Evolutionary conservation across 92 coral and sea anemone genomes (phyloP).

Genomic region (Epizoanthus scotinus): DNA sequence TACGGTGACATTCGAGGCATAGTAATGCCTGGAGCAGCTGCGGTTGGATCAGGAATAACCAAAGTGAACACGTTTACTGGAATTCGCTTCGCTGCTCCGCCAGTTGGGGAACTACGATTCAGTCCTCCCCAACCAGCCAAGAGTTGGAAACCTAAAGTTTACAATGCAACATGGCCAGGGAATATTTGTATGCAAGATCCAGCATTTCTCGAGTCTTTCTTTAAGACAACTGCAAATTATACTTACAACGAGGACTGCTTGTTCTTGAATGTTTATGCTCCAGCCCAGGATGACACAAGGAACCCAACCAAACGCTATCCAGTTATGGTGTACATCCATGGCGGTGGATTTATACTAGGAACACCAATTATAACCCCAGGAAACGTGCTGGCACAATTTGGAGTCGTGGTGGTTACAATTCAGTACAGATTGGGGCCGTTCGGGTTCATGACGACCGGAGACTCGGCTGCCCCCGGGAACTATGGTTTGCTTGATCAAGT

Average conservation of each 20-base stretch:
- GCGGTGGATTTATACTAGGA: conserved; percentile 74
- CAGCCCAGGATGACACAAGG: conserved; percentile 2
- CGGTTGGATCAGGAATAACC: too few relatives aligned
- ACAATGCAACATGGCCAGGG: conserved; percentile 42
- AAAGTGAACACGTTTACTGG: conserved; percentile 49
- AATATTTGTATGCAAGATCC: conserved; percentile 34
- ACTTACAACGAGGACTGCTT: conserved; percentile 66
- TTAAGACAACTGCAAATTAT: conserved; percentile 30
- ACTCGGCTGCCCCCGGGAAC: too few relatives aligned
- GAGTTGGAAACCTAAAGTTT: conserved; percentile 43
- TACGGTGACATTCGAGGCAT: conserved; percentile 52
- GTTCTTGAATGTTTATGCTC: conserved; percentile 64
- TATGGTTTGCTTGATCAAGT: too few relatives aligned
- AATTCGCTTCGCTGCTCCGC: too few relatives aligned
- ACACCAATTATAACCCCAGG: conserved; percentile 71
- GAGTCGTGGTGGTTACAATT: conserved; percentile 59
- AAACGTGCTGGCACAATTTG: conserved; percentile 59
- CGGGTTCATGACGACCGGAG: too few relatives aligned
- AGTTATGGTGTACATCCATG: conserved; percentile 71
- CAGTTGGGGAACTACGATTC: conserved; percentile 49
- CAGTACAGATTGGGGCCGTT: too few relatives aligned
- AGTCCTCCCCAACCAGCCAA: conserved; percentile 40
- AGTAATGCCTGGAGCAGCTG: too few relatives aligned
- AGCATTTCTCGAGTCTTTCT: conserved; percentile 15
- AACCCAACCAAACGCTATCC: conserved; percentile 31